These are phyloP conservation scores for Parauchenoglanis ngamensis DNA, from an alignment of 2,797 vertebrate species.

Conservation along the genomic window DNA sequence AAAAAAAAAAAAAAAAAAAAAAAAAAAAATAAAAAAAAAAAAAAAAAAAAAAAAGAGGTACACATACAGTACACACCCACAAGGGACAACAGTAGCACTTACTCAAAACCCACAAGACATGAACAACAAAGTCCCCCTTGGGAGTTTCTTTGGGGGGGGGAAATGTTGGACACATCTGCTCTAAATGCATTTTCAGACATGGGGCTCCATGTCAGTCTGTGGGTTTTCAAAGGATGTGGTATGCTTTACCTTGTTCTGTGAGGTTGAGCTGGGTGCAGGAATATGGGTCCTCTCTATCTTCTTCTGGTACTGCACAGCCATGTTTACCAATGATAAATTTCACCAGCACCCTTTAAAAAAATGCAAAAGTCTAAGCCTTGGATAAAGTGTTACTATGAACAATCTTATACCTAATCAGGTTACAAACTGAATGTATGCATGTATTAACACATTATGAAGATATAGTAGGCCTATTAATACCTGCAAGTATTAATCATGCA, in stretches of 20 bases:
- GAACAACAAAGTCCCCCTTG: not conserved
- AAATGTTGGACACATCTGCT: not conserved
- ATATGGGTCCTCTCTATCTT: conserved; percentile 92
- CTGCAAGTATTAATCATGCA: not conserved
- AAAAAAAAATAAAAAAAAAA: too few species aligned
- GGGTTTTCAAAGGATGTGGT: too few species aligned
- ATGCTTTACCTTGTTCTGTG: conserved; percentile 80
- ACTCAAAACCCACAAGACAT: not conserved
- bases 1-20: too few species aligned
- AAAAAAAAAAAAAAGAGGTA: too few species aligned
- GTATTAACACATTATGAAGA: not conserved
- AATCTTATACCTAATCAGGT: not conserved
- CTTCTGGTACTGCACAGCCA: conserved; percentile 88
- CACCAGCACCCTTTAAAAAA: conserved; percentile 85
- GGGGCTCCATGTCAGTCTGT: not conserved
- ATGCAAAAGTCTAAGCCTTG: not conserved
- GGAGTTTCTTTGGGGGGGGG: not conserved
- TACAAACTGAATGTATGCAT: not conserved
- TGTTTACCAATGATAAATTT: conserved; percentile 91
- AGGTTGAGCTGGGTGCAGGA: conserved; percentile 93
- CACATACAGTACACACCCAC: not conserved
- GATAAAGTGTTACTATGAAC: not conserved
- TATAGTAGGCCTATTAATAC: not conserved
- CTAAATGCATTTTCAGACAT: not conserved
- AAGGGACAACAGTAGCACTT: not conserved